These are phyloP conservation scores for Polyploca ridens DNA, from an alignment of 2,888 invertebrate species.

Conservation along the genomic window DNA sequence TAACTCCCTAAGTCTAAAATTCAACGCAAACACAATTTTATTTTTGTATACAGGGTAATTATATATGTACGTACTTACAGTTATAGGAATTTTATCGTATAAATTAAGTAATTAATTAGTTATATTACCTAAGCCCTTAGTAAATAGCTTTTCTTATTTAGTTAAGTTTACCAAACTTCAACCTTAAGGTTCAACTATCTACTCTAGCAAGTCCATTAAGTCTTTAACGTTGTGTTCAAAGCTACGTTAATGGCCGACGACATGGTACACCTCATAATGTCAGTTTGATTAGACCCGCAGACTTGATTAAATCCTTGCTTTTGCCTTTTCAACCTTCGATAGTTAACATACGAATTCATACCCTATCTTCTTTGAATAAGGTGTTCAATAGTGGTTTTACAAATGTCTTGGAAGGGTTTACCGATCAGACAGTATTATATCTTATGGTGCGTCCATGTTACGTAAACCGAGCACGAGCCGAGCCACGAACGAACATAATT, in stretches of 20 bases:
- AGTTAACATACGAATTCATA: slow-evolving; percentile 19
- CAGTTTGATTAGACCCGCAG: slow-evolving; percentile 43
- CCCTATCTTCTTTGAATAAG: slow-evolving; percentile 8
- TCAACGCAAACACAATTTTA: too few species aligned
- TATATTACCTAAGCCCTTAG: too few species aligned
- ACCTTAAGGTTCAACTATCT: not conserved
- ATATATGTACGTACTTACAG: too few species aligned
- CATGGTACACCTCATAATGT: slow-evolving; percentile 48
- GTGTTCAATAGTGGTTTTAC: not conserved
- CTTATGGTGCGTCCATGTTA: too few species aligned
- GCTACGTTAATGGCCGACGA: slow-evolving; percentile 39
- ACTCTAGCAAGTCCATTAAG: slow-evolving; percentile 28
- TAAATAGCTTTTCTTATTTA: too few species aligned
- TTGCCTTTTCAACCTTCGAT: slow-evolving; percentile 16
- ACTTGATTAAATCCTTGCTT: slow-evolving; percentile 48
- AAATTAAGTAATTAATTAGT: too few species aligned
- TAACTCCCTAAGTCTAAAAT: too few species aligned
- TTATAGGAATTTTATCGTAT: too few species aligned
- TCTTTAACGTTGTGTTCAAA: slow-evolving; percentile 42
- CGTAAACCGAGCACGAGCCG: too few species aligned
- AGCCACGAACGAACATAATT: too few species aligned
- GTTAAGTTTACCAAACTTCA: slow-evolving; percentile 16
- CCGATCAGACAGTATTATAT: too few species aligned
- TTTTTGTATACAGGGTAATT: too few species aligned
- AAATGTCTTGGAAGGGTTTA: not conserved